Evolutionary conservation across 2,113 vertebrate species (phyloP).

Genomic region (Tupaia chinensis): DNA sequence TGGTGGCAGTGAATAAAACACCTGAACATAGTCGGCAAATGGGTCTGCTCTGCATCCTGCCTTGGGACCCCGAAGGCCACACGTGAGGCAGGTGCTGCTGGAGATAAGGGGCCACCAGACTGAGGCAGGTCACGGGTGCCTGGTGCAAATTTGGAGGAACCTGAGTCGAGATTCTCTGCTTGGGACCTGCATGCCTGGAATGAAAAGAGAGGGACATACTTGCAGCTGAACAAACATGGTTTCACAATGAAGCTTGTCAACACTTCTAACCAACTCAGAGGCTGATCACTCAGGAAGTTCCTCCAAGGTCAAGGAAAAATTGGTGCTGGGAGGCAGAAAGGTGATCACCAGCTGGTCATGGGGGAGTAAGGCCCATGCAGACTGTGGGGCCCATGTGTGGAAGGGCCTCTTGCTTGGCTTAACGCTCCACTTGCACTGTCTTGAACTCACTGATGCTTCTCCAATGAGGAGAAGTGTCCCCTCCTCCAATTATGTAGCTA

Average conservation of each 20-base stretch:
- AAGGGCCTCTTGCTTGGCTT: fast-evolving
- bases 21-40: neutral
- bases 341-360: neutral
- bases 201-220: neutral
- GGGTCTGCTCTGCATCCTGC: neutral
- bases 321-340: neutral
- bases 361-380: neutral
- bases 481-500: neutral
- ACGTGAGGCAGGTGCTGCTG: neutral
- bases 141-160: neutral
- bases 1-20: neutral
- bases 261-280: neutral
- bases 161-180: neutral
- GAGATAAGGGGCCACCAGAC: neutral
- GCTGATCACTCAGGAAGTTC: neutral
- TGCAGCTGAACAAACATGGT: conserved; percentile 18
- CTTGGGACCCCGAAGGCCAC: neutral
- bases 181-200: neutral
- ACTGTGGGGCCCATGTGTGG: no score
- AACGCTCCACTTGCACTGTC: neutral
- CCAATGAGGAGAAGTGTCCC: neutral
- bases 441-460: neutral
- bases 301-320: neutral
- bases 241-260: conserved; percentile 14
- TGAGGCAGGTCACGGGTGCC: no score